phyloP scores from a whole-genome alignment of 37 sponge, comb jelly and placozoan genomes.

The Geodia barretti region DNA sequence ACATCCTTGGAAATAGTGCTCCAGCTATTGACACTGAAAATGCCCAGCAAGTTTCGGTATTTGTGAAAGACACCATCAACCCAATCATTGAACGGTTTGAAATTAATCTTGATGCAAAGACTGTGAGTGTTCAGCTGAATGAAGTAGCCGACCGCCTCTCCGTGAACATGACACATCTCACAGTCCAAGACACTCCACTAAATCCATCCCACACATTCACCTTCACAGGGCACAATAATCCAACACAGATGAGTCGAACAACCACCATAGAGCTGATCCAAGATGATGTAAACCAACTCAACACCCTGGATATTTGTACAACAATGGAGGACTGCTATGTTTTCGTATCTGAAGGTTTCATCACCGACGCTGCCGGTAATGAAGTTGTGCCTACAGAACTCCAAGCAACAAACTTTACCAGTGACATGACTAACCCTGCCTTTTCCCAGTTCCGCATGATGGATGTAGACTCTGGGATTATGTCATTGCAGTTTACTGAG shows the following conservation, averaged over 20 bases:
- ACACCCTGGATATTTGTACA: conserved; percentile 63
- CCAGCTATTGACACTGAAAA: conserved; percentile 43
- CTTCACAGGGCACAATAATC: conserved; percentile 31
- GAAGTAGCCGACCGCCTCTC: conserved; percentile 66
- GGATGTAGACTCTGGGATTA: conserved; percentile 69
- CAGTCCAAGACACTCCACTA: conserved; percentile 28
- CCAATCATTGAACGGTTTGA: conserved; percentile 62
- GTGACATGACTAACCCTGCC: conserved; percentile 58
- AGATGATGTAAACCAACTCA: conserved; percentile 67
- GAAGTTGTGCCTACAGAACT: conserved; percentile 32
- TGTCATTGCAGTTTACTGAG: conserved; percentile 77
- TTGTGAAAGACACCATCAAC: conserved; percentile 45
- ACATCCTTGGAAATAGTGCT: conserved; percentile 54
- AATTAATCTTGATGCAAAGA: conserved; percentile 74
- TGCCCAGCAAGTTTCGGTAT: conserved; percentile 59
- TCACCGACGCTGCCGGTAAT: conserved; percentile 82
- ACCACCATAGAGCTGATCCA: conserved; percentile 57
- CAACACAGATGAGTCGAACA: conserved; percentile 20
- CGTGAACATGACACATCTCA: conserved; percentile 62
- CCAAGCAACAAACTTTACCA: conserved; percentile 55
- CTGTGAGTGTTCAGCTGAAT: conserved; percentile 60
- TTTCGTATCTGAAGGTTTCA: conserved; percentile 42
- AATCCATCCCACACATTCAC: conserved; percentile 24
- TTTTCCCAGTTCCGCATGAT: conserved; percentile 76
- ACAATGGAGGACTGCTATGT: conserved; percentile 61